Conservation (phyloP, 2,888 invertebrate genomes). For the Exocentrus adspersus region DNA sequence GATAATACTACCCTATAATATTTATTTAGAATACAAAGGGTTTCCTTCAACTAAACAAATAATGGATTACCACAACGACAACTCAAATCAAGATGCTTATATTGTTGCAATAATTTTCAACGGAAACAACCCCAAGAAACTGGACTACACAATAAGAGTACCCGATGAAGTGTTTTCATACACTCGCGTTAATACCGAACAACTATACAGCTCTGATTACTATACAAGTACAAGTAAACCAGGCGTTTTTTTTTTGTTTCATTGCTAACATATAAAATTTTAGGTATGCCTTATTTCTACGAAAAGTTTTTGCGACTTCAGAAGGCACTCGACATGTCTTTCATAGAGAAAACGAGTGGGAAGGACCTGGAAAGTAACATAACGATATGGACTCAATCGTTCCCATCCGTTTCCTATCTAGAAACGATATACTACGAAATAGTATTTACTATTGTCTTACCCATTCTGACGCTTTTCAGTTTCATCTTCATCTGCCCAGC, state of each 20-base stretch:
- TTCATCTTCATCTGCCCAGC: constrained; percentile 67
- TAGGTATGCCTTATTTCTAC: constrained; percentile 54
- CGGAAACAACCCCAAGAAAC: constrained; percentile 41
- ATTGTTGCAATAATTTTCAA: constrained; percentile 55
- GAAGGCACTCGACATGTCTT: constrained; percentile 70
- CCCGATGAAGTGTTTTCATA: constrained; percentile 37
- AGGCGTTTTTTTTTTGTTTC: no score
- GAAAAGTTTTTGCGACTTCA: constrained; percentile 68
- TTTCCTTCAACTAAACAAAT: constrained; percentile 51
- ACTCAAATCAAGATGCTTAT: constrained; percentile 41
- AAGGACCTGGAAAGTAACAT: constrained; percentile 37
- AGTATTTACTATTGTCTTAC: constrained; percentile 60
- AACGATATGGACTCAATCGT: constrained; percentile 65
- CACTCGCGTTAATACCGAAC: no score
- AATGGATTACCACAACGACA: constrained; percentile 46
- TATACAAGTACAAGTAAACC: no score
- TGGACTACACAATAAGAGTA: constrained; percentile 55
- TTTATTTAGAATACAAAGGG: constrained; percentile 51
- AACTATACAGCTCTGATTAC: no score
- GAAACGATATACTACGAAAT: no score
- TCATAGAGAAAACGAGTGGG: constrained; percentile 58
- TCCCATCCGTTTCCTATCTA: constrained; percentile 67
- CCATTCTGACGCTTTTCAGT: constrained; percentile 61
- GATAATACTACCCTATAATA: no score
- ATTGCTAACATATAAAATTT: no score